Percentiles rank a stretch among this genome's conserved stretches.
These are phyloP conservation scores for Gisinianus flammeolus DNA, from an alignment of 2,888 invertebrate species.

Conservation along the genomic window DNA sequence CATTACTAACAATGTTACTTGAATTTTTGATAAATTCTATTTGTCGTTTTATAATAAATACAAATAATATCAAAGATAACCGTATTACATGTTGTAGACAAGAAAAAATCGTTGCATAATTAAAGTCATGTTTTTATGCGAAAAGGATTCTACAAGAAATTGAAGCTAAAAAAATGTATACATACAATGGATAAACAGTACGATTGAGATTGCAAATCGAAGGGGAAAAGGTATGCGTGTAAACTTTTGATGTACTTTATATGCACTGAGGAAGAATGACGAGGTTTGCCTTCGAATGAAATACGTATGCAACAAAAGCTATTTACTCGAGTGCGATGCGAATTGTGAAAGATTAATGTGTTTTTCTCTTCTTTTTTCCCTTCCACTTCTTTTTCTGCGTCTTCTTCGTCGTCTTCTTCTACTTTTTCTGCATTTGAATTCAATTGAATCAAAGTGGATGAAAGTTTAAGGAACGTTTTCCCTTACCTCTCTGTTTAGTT, in stretches of 20 bases:
- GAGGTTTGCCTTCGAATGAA: slow-evolving; percentile 13
- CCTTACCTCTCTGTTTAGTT: not conserved
- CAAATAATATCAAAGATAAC: too few species aligned
- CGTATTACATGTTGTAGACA: too few species aligned
- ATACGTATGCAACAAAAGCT: slow-evolving; percentile 28
- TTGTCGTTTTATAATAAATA: too few species aligned
- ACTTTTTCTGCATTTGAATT: slow-evolving; percentile 35
- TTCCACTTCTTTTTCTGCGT: slow-evolving; percentile 19
- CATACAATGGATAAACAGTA: not conserved
- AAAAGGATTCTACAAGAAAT: too few species aligned
- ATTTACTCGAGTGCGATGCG: slow-evolving; percentile 37
- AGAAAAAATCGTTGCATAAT: too few species aligned
- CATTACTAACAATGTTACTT: too few species aligned
- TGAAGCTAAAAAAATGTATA: not conserved
- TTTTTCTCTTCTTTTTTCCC: slow-evolving; percentile 12
- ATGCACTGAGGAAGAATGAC: not conserved
- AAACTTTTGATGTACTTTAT: not conserved
- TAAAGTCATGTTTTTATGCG: too few species aligned
- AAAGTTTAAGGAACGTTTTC: slow-evolving; percentile 27
- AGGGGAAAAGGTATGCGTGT: not conserved
- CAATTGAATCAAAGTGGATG: slow-evolving; percentile 34
- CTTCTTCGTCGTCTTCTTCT: not conserved
- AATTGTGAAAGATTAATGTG: slow-evolving; percentile 39
- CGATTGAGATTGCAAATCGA: slow-evolving; percentile 20
- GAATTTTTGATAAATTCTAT: too few species aligned